These are phyloP conservation scores for Platycercus adscitus DNA, from an alignment of 2,113 vertebrate species.

Conservation along the genomic window DNA sequence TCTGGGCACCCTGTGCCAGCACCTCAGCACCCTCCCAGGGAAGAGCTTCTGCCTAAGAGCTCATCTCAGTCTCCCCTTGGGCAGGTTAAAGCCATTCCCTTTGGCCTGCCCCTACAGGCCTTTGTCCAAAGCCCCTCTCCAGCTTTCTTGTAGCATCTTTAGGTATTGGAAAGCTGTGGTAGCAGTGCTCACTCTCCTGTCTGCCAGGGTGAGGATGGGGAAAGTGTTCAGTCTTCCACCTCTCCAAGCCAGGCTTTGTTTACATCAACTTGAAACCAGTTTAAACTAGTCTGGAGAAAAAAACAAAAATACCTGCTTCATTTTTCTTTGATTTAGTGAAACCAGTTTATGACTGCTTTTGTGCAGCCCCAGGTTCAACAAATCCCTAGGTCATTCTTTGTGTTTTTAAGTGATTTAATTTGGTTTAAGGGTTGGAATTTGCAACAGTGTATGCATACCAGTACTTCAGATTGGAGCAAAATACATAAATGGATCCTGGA, in stretches of 20 bases:
- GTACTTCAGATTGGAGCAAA: background rate
- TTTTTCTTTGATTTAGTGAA: background rate
- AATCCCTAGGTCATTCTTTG: background rate
- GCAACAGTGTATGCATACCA: background rate
- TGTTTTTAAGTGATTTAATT: background rate
- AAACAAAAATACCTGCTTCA: background rate
- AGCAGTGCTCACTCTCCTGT: background rate
- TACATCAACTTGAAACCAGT: background rate
- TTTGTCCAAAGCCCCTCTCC: background rate
- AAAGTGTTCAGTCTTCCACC: background rate
- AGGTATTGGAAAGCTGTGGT: background rate
- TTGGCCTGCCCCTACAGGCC: no score
- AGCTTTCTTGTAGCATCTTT: background rate
- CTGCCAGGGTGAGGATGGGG: background rate
- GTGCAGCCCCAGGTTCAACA: background rate
- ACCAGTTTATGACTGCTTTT: background rate
- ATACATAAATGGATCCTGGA: background rate
- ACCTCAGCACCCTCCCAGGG: no score
- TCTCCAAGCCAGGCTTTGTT: background rate
- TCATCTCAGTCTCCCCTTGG: background rate
- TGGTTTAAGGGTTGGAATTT: background rate
- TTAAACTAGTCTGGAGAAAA: background rate
- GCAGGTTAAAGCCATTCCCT: background rate
- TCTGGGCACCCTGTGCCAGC: no score
- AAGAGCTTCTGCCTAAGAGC: background rate